These are phyloP conservation scores for Pempheris klunzingeri DNA, from an alignment of 2,797 vertebrate species.

Conservation along the genomic window DNA sequence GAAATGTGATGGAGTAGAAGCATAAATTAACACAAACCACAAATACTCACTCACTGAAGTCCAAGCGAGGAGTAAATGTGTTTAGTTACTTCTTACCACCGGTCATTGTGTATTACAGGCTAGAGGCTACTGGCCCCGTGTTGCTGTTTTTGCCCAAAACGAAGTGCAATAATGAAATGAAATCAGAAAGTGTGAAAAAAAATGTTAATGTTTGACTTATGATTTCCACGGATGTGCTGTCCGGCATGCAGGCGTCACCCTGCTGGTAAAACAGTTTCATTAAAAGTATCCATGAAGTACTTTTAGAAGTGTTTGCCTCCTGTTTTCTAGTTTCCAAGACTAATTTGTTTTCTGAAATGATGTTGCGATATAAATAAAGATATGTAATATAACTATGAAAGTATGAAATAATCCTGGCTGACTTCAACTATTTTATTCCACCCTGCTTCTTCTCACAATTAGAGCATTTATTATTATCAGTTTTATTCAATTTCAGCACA, in stretches of 20 bases:
- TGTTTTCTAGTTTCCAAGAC: not conserved
- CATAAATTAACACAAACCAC: not conserved
- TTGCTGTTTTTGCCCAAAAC: not conserved
- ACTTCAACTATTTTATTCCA: not conserved
- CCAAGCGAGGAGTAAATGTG: too few species aligned
- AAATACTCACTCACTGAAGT: not conserved
- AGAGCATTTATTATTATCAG: too few species aligned
- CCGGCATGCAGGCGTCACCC: too few species aligned
- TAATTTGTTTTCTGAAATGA: too few species aligned
- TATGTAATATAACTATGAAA: too few species aligned
- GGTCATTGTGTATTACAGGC: not conserved
- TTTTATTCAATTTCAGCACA: not conserved
- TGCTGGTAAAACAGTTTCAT: not conserved
- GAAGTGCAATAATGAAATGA: not conserved
- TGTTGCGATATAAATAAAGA: too few species aligned
- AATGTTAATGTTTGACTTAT: not conserved
- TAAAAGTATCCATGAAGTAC: too few species aligned
- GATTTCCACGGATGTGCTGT: not conserved
- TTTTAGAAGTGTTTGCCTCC: not conserved
- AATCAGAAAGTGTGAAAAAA: not conserved
- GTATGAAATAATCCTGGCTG: too few species aligned
- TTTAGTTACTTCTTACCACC: not conserved
- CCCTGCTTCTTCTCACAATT: not conserved
- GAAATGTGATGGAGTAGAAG: too few species aligned
- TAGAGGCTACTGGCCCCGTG: not conserved